These are phyloP conservation scores for Bradypodion pumilum DNA, from an alignment of 2,797 vertebrate species.

Conservation along the genomic window DNA sequence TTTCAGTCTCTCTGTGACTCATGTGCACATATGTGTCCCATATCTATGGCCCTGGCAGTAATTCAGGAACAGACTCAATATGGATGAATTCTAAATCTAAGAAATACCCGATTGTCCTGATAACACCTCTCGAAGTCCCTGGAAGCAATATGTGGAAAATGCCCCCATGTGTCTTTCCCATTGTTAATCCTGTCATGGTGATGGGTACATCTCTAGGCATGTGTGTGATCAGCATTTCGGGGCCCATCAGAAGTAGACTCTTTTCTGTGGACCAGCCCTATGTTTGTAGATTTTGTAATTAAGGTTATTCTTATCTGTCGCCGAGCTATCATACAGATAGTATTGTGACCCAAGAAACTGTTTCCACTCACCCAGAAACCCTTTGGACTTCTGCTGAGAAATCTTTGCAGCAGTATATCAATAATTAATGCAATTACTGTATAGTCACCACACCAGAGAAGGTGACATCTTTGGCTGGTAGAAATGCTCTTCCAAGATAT, in stretches of 20 bases:
- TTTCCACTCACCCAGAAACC: neutral
- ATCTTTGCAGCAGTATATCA: neutral
- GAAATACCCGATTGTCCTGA: neutral
- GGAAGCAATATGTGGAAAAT: slow-evolving; percentile 10
- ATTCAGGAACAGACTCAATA: neutral
- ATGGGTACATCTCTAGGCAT: too few relatives aligned
- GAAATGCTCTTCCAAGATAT: neutral
- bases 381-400: neutral
- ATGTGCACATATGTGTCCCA: neutral
- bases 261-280: neutral
- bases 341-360: neutral
- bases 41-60: neutral
- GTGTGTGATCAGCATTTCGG: neutral
- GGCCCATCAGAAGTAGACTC: neutral
- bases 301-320: neutral
- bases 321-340: too few relatives aligned
- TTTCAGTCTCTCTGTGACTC: neutral
- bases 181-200: neutral
- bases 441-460: neutral
- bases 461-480: neutral
- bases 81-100: neutral
- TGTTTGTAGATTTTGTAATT: neutral
- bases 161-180: neutral
- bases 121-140: neutral
- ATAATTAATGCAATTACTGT: neutral